Base-by-base conservation (phyloP, 2,888 invertebrate genomes). In the Leptopterna dolabrata region DNA sequence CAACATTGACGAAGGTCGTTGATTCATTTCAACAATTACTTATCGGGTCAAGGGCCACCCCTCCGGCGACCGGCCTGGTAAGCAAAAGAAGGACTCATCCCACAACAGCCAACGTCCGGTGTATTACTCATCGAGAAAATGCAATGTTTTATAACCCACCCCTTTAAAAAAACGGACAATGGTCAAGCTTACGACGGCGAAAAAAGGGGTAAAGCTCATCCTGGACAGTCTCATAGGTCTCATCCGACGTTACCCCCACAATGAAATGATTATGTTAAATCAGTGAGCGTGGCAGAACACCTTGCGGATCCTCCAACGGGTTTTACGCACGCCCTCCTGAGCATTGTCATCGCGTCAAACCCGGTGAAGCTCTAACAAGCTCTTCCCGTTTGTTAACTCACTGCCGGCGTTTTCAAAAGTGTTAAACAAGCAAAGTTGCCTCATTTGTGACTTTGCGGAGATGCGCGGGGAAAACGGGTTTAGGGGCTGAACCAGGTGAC, bases 351-450 rank as follows among this genome's bases (percentile, higher is more conserved):
- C 81, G 55, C 81, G 51, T 55, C 51, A 55, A 45, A 36, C 55
- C 51, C 4, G 27, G 16, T 55, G 63, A 63, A 81, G 85, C 43
- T 45, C 73, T 85, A 85, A 85, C 85, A 76, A 85, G 85, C 85
- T 76, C 85, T 71, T 76, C 81, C 43, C 30, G 51, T 76, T 47
- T 73, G 73, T 73, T 85, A 73, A 73, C 73, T 85, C 45, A 4
- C 27, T n/a, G 13, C 47, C 63, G 29, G 73, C 45, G 41, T 85
- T 76, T 73, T 70, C 47, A 73, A 85, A 85, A 85, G 73, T 85
- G 85, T 85, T 85, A 85, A 85, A 76, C 85, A 85, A 85, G 85
- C 85, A 85, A 85, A 85, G 85, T 85, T 85, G 85, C 47, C 85
- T 85, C 85, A 85, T 85, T 85, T 85, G 85, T 76, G 85, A 85